Evolutionary conservation across 2,888 invertebrate genomes (phyloP).

Genomic region (Rotaria socialis): DNA sequence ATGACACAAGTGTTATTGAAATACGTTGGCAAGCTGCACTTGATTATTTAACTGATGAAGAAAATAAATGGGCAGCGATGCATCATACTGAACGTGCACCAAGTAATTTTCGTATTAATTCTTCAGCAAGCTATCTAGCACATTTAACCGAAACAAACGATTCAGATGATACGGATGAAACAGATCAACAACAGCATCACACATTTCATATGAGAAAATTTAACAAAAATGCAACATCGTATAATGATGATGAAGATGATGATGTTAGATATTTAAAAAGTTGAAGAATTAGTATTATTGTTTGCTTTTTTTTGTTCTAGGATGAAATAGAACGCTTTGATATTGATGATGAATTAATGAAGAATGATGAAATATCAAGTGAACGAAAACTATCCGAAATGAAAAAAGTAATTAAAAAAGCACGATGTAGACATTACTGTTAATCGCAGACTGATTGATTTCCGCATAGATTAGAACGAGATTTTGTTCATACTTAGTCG

Average conservation of each 20-base stretch:
- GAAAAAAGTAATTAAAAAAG: background rate
- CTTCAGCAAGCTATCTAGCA: background rate
- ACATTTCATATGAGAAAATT: background rate
- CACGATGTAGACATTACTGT: no score
- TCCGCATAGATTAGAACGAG: no score
- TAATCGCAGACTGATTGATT: background rate
- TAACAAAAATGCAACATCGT: background rate
- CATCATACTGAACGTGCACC: background rate
- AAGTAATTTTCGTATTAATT: background rate
- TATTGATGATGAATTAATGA: background rate
- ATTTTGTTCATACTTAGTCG: no score
- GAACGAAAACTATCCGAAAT: background rate
- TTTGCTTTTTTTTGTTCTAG: background rate
- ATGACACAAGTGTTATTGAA: background rate
- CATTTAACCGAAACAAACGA: background rate
- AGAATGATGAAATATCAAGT: background rate
- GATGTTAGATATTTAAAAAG: background rate
- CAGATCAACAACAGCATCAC: background rate
- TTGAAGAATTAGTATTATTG: no score
- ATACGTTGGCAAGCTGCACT: background rate
- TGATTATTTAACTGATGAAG: background rate
- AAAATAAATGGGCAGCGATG: background rate
- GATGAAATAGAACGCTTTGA: slow-evolving; percentile 16
- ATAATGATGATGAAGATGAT: background rate
- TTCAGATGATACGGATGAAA: background rate